Evolutionary conservation across 2,797 vertebrate species (phyloP), one percentile per base, ranked within the genome.

Genomic region (Gymnothorax reevesii): DNA sequence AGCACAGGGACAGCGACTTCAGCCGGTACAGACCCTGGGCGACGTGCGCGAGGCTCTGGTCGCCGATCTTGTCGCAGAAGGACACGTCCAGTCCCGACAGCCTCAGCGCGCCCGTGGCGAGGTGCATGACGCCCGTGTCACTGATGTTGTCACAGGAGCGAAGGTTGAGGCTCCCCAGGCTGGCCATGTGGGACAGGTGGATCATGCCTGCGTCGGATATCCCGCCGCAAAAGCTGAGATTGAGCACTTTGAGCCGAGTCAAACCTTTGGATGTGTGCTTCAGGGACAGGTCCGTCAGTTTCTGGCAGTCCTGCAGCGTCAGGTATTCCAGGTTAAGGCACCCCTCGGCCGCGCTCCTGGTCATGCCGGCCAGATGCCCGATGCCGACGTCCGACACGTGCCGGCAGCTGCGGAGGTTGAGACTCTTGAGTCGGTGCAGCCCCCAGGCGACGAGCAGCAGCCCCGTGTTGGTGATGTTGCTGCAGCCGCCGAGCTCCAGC

Each of bases 121-220:
- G 97, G 88, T 99, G 98, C 98, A 99, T 99, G 94, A 98, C 97
- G 88, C 98, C 98, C 0, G 98, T 98, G 96, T 99, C 98, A 0
- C 98, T 99, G 96, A 99, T 98, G 95, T 99, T 99, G 95, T 99
- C 98, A 1, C 98, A 99, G 91, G 98, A 98, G 86, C 98, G 97
- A 86, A 99, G 95, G 93, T 99, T 99, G 86, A 99, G 98, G 93
- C 95, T 98, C 94, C 98, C 97, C 85, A 99, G 96, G 91, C 97
- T 97, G 89, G 95, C 94, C 98, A 99, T 99, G 95, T 98, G 98
- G 9, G 98, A 99, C 91, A 99, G 96, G 95, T 99, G 98, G 94
- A 99, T 96, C 94, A 99, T 98, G 86, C 98, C 98, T 0, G 98
- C 98, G 9, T 99, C 98, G 0, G 98, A 98, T 95, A 99, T 99